These are phyloP conservation scores for Pomatorhinus ruficollis DNA, from an alignment of 2,113 vertebrate species.

Conservation along the genomic window DNA sequence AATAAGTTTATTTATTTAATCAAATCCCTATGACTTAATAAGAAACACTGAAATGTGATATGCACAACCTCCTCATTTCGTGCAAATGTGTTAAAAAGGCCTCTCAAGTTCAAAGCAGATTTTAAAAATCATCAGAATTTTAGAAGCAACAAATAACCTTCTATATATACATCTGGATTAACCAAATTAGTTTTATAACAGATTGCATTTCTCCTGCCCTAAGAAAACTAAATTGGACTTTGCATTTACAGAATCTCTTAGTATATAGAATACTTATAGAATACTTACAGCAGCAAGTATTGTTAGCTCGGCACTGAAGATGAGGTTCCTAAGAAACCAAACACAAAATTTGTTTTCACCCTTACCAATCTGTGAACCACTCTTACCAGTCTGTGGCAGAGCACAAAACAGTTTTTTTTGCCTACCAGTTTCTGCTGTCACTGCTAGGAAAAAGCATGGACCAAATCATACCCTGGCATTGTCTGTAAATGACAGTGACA, in stretches of 20 bases:
- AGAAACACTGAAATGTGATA: not conserved
- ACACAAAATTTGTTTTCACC: not conserved
- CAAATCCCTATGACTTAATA: not conserved
- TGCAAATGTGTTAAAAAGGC: not conserved
- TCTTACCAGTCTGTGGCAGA: not conserved
- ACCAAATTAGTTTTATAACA: not conserved
- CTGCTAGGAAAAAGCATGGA: not conserved
- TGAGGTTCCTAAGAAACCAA: not conserved
- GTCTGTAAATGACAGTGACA: not conserved
- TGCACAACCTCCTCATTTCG: not conserved
- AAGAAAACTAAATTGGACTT: not conserved
- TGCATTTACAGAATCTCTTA: not conserved
- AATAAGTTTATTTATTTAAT: not conserved
- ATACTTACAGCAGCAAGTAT: not conserved
- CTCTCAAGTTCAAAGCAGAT: not conserved
- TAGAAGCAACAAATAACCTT: not conserved
- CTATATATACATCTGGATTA: not conserved
- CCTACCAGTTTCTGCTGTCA: not conserved
- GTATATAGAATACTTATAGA: too few species aligned
- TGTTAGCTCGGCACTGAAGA: fast-evolving
- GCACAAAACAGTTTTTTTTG: not conserved
- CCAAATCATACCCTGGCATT: not conserved
- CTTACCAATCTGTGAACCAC: not conserved
- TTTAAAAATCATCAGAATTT: not conserved
- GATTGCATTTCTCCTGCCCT: not conserved